These are phyloP conservation scores for Pitangus sulphuratus DNA, from an alignment of 2,797 vertebrate species.

Conservation along the genomic window DNA sequence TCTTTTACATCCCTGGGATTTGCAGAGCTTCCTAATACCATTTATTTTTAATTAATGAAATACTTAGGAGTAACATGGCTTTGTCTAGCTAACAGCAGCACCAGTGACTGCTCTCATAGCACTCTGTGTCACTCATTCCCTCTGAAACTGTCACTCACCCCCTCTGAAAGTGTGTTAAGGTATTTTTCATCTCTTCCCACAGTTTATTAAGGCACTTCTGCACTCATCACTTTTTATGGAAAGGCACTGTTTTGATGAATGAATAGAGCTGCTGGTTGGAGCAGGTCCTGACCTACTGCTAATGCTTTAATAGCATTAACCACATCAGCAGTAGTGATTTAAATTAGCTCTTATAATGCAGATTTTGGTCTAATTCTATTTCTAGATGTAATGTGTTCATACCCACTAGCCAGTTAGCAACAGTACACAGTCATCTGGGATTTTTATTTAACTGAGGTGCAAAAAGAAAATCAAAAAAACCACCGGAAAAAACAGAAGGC, in stretches of 20 bases:
- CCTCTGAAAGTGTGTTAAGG: background rate
- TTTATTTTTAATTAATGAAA: background rate
- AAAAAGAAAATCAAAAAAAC: background rate
- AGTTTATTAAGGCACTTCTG: background rate
- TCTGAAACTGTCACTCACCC: background rate
- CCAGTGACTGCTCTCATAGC: background rate
- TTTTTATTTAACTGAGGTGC: background rate
- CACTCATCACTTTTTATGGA: background rate
- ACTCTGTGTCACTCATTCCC: background rate
- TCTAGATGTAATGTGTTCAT: background rate
- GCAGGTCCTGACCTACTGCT: background rate
- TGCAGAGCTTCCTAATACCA: background rate
- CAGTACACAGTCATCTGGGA: background rate
- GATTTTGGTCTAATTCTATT: background rate
- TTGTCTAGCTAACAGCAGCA: background rate
- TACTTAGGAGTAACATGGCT: background rate
- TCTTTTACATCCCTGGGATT: background rate
- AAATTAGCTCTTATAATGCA: background rate
- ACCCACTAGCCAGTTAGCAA: background rate
- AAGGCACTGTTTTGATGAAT: fast-evolving
- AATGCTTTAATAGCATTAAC: background rate
- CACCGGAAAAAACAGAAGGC: background rate
- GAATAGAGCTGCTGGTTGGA: background rate
- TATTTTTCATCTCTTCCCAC: background rate
- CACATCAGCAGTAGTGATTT: background rate